phyloP scores from a whole-genome alignment of 2,113 vertebrate species.

The Erythrocercus mccallii region DNA sequence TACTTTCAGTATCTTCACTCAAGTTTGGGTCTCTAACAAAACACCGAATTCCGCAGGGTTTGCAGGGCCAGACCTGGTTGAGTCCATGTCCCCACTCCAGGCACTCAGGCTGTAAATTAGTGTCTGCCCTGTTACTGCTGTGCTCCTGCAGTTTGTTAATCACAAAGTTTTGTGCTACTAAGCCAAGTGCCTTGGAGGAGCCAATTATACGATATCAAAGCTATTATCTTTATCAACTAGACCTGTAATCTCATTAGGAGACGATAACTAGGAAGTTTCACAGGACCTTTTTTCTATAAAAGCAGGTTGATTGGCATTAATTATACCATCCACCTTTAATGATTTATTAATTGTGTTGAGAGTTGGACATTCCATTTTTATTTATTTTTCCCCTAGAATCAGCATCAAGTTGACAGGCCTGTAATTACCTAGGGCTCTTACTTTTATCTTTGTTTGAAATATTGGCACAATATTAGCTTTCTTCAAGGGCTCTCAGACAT shows the following conservation, averaged over 20 bases:
- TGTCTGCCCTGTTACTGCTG: neutral
- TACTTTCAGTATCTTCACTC: neutral
- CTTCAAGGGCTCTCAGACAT: neutral
- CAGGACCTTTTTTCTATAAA: conserved; percentile 12
- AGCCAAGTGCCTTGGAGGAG: conserved; percentile 12
- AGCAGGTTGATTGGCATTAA: conserved; percentile 52
- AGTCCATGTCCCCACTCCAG: neutral
- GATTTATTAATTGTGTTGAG: conserved; percentile 57
- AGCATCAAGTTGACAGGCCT: conserved; percentile 32
- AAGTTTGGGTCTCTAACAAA: neutral
- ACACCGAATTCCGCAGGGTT: neutral
- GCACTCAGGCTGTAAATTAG: neutral
- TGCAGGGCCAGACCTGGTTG: neutral
- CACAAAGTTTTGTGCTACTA: neutral
- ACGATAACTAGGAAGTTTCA: neutral
- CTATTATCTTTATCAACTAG: conserved; percentile 52
- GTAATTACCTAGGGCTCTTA: conserved; percentile 31
- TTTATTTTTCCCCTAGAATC: conserved; percentile 52
- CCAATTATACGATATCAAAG: conserved; percentile 40
- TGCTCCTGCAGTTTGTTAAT: neutral
- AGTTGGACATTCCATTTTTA: conserved; percentile 45
- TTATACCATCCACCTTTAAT: conserved; percentile 51
- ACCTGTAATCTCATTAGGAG: conserved; percentile 34
- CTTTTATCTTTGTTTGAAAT: conserved; percentile 52
- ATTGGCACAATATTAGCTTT: conserved; percentile 29